Conservation (phyloP, 2,888 invertebrate genomes). For the Hyles lineata region DNA sequence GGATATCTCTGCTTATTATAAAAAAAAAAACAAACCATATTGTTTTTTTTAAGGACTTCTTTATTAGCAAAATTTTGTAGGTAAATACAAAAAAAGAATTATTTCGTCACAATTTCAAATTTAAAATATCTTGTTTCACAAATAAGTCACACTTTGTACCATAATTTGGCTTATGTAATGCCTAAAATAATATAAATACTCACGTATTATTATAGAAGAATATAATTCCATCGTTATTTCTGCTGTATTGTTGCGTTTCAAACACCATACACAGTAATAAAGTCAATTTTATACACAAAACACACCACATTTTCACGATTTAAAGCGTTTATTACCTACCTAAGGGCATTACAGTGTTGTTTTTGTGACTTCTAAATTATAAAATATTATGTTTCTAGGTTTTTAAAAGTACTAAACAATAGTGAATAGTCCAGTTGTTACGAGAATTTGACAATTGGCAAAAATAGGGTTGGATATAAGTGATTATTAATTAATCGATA, state of each 20-base stretch:
- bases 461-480: not conserved
- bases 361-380: not conserved
- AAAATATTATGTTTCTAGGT: not conserved
- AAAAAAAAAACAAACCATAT: not conserved
- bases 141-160: too few relatives aligned
- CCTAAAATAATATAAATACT: slow-evolving; percentile 51
- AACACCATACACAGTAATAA: slow-evolving; percentile 52
- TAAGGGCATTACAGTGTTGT: not conserved
- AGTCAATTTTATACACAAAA: slow-evolving; percentile 49
- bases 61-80: not conserved
- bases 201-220: slow-evolving; percentile 80
- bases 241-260: slow-evolving; percentile 51
- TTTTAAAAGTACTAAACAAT: slow-evolving; percentile 1
- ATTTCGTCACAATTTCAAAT: too few relatives aligned
- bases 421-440: not conserved
- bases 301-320: slow-evolving; percentile 47
- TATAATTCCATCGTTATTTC: slow-evolving; percentile 62
- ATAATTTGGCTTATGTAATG: too few relatives aligned
- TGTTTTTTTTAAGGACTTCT: not conserved
- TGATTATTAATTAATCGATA: not conserved
- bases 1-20: not conserved
- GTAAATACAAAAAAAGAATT: not conserved
- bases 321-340: not conserved
- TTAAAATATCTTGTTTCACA: too few relatives aligned
- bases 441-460: not conserved